These are phyloP conservation scores for Adrianichthys oophorus DNA, from an alignment of 2,797 vertebrate genomes.

Conservation along the genomic window DNA sequence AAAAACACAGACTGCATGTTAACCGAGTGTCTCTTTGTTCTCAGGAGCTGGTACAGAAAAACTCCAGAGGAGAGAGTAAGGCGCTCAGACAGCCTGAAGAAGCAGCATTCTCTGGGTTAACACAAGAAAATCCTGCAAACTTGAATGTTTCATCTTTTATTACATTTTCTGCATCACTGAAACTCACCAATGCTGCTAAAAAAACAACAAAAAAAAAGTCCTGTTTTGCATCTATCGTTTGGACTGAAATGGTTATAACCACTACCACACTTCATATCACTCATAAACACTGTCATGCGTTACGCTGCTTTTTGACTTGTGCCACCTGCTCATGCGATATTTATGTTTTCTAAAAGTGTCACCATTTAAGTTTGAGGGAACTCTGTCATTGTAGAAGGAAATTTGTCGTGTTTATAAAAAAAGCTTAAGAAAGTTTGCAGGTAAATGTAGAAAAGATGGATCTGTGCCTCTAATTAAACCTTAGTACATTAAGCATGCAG, in stretches of 20 bases:
- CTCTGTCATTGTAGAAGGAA: background rate
- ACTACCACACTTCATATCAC: constrained; percentile 14
- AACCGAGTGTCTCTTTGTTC: constrained; percentile 4
- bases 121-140: constrained; percentile 47
- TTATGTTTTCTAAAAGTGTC: constrained; percentile 10
- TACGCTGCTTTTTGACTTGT: constrained; percentile 12
- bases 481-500: constrained; percentile 42
- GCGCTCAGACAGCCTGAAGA: constrained; percentile 71
- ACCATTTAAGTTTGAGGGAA: constrained; percentile 14
- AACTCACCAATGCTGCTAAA: constrained; percentile 60
- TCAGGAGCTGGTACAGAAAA: constrained; percentile 92
- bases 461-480: constrained; percentile 47
- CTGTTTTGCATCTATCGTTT: constrained; percentile 10
- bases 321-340: constrained; percentile 2
- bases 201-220: background rate
- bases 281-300: constrained; percentile 2
- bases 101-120: constrained; percentile 74
- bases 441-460: constrained; percentile 1
- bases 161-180: constrained; percentile 54
- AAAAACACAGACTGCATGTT: background rate
- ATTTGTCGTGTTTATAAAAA: background rate
- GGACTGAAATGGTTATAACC: constrained; percentile 39
- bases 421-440: constrained; percentile 9
- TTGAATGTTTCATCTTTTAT: constrained; percentile 40
- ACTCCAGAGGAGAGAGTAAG: constrained; percentile 79